These are phyloP conservation scores for Lithobates sylvaticus DNA, from an alignment of 2,797 vertebrate species.

Conservation along the genomic window DNA sequence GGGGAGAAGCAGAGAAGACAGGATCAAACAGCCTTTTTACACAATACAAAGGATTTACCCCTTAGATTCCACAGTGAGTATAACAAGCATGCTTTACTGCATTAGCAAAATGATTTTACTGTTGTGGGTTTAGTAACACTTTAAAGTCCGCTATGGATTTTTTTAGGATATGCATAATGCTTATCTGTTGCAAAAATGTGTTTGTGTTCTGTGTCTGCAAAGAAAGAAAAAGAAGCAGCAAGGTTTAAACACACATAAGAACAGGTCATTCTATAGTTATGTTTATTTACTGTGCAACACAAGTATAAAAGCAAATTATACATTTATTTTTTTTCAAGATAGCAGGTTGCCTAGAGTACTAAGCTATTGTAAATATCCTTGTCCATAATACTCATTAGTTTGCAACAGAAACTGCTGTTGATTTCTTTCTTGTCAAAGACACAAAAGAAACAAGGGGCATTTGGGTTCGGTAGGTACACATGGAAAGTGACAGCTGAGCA, in stretches of 20 bases:
- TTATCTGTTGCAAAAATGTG: no score
- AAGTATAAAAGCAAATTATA: not conserved
- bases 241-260: not conserved
- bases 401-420: slow-evolving; percentile 5
- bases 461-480: slow-evolving; percentile 34
- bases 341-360: not conserved
- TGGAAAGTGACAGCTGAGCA: slow-evolving; percentile 25
- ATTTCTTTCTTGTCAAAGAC: not conserved
- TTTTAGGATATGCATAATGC: no score
- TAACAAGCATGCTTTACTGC: no score
- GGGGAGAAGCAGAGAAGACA: no score
- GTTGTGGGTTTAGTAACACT: no score
- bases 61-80: no score
- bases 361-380: not conserved
- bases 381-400: not conserved
- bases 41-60: no score
- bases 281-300: not conserved
- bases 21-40: no score
- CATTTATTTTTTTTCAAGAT: not conserved
- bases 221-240: not conserved
- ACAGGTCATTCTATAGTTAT: not conserved
- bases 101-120: no score
- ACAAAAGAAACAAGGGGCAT: slow-evolving; percentile 1
- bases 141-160: no score
- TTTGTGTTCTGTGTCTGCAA: not conserved